These are phyloP conservation scores for Nephrocerus scutellatus DNA, from an alignment of 2,888 invertebrate species.

Conservation along the genomic window DNA sequence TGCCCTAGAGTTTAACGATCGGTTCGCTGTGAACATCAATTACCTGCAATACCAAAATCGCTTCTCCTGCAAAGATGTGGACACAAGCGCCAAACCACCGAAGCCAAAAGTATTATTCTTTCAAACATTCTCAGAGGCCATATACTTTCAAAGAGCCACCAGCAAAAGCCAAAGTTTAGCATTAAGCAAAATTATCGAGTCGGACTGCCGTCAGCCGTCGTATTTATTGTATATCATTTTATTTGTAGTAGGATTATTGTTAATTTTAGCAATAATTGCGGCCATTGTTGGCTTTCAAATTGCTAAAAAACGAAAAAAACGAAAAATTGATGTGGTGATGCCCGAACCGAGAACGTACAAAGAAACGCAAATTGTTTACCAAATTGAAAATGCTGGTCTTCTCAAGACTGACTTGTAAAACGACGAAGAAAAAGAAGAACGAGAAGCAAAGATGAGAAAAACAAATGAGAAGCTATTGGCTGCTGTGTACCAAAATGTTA, in stretches of 20 bases:
- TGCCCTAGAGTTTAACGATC: conserved; percentile 35
- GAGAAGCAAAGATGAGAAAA: too few species aligned
- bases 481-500: conserved; percentile 4
- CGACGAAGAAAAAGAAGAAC: conserved; percentile 4
- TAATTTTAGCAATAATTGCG: conserved; percentile 47
- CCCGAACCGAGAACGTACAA: conserved; percentile 76
- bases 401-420: conserved; percentile 65
- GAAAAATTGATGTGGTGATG: conserved; percentile 61
- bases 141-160: conserved; percentile 30
- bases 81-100: conserved; percentile 29
- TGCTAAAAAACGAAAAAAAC: conserved; percentile 54
- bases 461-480: too few species aligned
- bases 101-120: conserved; percentile 38
- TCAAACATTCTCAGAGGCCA: conserved; percentile 32
- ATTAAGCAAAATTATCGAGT: conserved; percentile 35
- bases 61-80: conserved; percentile 36
- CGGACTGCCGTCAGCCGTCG: conserved; percentile 35
- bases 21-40: conserved; percentile 37
- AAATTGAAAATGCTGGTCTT: conserved; percentile 76
- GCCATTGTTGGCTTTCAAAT: conserved; percentile 45
- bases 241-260: conserved; percentile 47
- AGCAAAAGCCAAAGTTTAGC: conserved; percentile 26
- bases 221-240: conserved; percentile 48
- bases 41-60: conserved; percentile 36
- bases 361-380: conserved; percentile 80